Evolutionary conservation across 2,797 vertebrate genomes (phyloP).

Genomic region (Mus caroli): DNA sequence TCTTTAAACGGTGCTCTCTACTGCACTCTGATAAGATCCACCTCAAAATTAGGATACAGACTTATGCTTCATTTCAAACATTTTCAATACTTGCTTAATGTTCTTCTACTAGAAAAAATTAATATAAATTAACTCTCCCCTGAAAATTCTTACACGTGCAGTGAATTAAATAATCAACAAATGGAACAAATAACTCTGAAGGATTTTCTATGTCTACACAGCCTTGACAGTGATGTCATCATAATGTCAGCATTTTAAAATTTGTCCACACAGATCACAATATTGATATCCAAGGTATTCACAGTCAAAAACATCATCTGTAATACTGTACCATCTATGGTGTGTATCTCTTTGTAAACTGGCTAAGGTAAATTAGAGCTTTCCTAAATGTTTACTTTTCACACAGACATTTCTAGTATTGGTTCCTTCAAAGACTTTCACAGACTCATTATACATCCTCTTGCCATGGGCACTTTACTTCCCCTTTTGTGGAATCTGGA

Average conservation of each 20-base stretch:
- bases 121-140: background rate
- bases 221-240: accelerated
- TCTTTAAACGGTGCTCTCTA: background rate
- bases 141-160: background rate
- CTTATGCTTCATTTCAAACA: background rate
- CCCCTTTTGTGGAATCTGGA: conserved; percentile 96
- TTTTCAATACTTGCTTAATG: background rate
- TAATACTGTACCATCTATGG: background rate
- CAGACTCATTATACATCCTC: background rate
- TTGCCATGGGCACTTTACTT: background rate
- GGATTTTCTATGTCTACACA: background rate
- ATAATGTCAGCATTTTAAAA: background rate
- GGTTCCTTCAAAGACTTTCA: background rate
- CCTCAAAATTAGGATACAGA: background rate
- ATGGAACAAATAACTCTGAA: background rate
- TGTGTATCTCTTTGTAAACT: background rate
- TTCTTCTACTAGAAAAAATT: background rate
- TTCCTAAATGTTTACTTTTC: background rate
- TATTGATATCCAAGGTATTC: background rate
- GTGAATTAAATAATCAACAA: background rate
- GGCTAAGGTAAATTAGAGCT: background rate
- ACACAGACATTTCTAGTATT: background rate
- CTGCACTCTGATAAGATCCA: background rate
- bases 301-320: background rate
- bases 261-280: background rate